Percentiles rank a stretch among this genome's conserved stretches.
These are phyloP conservation scores for Cepaea hortensis DNA, from an alignment of 2,888 invertebrate genomes.

Conservation along the genomic window DNA sequence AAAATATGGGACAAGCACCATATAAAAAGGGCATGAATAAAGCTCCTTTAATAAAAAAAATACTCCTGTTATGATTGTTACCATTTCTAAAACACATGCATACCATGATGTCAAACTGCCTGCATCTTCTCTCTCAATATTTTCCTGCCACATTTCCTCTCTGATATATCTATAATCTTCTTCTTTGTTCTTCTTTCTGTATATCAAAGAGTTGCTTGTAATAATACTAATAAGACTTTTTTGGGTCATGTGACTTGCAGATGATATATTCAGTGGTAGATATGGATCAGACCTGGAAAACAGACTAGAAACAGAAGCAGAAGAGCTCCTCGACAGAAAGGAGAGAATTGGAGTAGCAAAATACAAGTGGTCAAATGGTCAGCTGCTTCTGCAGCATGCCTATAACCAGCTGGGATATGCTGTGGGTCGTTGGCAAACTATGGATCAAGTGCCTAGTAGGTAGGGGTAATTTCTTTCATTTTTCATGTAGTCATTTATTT, in stretches of 20 bases:
- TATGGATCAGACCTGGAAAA: slow-evolving; percentile 79
- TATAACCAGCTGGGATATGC: slow-evolving; percentile 78
- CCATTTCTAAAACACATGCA: too few species aligned
- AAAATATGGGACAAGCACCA: too few species aligned
- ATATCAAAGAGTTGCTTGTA: too few species aligned
- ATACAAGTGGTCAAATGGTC: slow-evolving; percentile 78
- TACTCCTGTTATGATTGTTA: too few species aligned
- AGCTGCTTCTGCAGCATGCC: slow-evolving; percentile 78
- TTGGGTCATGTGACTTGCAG: slow-evolving; percentile 60
- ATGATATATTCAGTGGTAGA: slow-evolving; percentile 78
- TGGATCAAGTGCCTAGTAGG: slow-evolving; percentile 41
- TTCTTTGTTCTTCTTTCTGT: too few species aligned
- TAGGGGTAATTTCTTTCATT: slow-evolving; percentile 1
- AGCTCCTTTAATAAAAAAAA: too few species aligned
- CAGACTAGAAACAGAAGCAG: slow-evolving; percentile 77
- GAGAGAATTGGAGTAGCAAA: slow-evolving; percentile 78
- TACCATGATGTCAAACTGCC: too few species aligned
- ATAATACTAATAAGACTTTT: not conserved
- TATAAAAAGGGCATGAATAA: too few species aligned
- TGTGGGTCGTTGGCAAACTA: slow-evolving; percentile 76
- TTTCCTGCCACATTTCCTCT: too few species aligned
- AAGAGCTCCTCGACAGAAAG: slow-evolving; percentile 77
- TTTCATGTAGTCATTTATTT: too few species aligned
- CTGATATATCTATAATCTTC: too few species aligned
- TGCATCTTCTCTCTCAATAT: too few species aligned